Base-by-base conservation (phyloP, 2,888 invertebrate species). In the Cephus rjabovi region DNA sequence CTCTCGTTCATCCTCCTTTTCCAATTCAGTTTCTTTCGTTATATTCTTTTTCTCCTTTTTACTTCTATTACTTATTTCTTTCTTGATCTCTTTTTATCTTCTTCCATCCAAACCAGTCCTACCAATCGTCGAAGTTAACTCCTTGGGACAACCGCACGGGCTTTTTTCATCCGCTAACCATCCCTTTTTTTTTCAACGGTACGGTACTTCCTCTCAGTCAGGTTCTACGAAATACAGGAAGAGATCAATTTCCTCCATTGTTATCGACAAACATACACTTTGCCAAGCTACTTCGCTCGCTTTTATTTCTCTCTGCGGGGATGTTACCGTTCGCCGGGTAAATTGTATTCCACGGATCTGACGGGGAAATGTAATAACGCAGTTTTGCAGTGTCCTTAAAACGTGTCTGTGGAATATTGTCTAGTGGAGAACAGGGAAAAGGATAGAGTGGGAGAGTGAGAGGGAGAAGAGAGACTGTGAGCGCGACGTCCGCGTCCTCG, bases 171-270 rank as follows among this genome's bases (percentile, higher is more conserved):
- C 9, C 56, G 15, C 23, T 56, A 37, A 37, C 12, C 56, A 15
- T 9, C 15, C 23, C 23, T 1, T 23, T 56, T 23, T 40, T 40
- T 56, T 56, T 56, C 23, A 0, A 15, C 23, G 56, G 23, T 56
- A 56, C 56, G 2, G 2, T 56, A 23, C 56, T 56, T 23, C 56
- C 56, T 56, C 56, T 56, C 9, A 23, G 23, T 56, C 56, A 56
- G 23, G 56, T 56, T 23, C 56, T 23, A 56, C 56, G 56, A 56
- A 56, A 56, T 56, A 56, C 56, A 56, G 56, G 56, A 56, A 76
- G 78, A 77, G 81, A 81, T 79, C 81, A 77, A 79, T 82, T 80
- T 82, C 78, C 78, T 77, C 73, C 79, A 78, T 75, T 81, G 80
- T 77, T 78, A 79, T 78, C 79, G 79, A 78, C 80, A 76, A 81